A percentile compares a stretch with the other conserved stretches of the same genome.
Conservation (phyloP, 2,113 vertebrate genomes). For the Vulpes ferrilata region DNA sequence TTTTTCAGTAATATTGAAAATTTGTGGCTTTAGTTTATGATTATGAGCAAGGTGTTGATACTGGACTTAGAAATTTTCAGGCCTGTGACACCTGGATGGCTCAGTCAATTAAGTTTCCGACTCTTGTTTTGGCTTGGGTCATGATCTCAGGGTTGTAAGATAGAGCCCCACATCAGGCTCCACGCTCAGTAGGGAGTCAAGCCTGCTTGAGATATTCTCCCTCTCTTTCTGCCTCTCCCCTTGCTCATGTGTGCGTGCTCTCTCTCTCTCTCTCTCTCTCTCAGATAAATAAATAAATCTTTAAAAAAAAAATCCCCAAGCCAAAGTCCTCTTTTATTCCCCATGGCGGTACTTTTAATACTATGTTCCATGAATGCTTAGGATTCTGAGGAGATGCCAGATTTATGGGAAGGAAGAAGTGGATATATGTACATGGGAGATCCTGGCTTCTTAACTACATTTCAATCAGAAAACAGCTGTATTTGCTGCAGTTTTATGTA, state of each 20-base stretch:
- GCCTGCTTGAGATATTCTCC: background rate
- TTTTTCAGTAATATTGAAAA: conserved; percentile 13
- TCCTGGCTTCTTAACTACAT: background rate
- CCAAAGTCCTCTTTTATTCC: background rate
- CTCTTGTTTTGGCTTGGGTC: background rate
- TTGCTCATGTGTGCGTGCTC: background rate
- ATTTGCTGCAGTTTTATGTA: background rate
- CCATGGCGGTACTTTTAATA: background rate
- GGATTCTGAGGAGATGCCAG: background rate
- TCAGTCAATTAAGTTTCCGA: background rate
- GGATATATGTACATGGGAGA: background rate
- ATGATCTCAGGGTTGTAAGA: background rate
- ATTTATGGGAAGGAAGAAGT: background rate
- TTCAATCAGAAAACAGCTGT: background rate
- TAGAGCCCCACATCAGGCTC: background rate
- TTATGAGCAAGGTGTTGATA: conserved; percentile 32
- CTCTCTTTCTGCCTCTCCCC: background rate
- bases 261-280: background rate
- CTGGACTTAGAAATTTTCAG: conserved; percentile 12
- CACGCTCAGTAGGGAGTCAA: background rate
- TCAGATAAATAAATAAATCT: background rate
- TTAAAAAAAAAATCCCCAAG: background rate
- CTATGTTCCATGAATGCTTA: background rate
- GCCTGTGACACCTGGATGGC: background rate
- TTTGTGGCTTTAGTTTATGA: conserved; percentile 1